A percentile compares a stretch with the other conserved stretches of the same genome.
Evolutionary conservation across 23 tunicate genomes (phyloP).

Genomic region (Ciona savignyi): DNA sequence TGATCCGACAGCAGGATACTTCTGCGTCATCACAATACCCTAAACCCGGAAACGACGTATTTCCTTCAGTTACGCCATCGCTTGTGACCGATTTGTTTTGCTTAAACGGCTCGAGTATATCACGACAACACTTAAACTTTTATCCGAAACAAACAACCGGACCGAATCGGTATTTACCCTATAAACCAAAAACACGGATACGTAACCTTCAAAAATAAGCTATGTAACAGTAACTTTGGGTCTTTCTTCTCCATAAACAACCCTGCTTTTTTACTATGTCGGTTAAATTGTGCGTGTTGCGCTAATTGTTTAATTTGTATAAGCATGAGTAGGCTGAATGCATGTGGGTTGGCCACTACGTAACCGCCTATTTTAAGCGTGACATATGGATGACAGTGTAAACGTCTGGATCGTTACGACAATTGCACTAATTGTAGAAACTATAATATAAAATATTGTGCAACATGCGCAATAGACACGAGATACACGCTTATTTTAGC

Average conservation of each 20-base stretch:
- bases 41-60: neutral
- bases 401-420: neutral
- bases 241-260: too few species aligned
- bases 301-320: neutral
- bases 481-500: too few species aligned
- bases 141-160: too few species aligned
- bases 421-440: neutral
- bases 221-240: too few species aligned
- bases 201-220: neutral
- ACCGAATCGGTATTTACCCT: neutral
- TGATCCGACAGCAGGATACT: neutral
- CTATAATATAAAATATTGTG: too few species aligned
- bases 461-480: too few species aligned
- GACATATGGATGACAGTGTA: neutral
- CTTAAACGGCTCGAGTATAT: too few species aligned
- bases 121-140: too few species aligned
- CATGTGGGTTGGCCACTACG: neutral
- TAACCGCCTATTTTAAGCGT: neutral
- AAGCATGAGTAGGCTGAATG: neutral
- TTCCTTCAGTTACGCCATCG: neutral
- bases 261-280: too few species aligned
- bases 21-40: neutral
- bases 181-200: neutral
- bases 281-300: neutral
- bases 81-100: neutral